phyloP scores from a whole-genome alignment of 1,140 invertebrate species.

The Cheumatopsyche charites region DNA sequence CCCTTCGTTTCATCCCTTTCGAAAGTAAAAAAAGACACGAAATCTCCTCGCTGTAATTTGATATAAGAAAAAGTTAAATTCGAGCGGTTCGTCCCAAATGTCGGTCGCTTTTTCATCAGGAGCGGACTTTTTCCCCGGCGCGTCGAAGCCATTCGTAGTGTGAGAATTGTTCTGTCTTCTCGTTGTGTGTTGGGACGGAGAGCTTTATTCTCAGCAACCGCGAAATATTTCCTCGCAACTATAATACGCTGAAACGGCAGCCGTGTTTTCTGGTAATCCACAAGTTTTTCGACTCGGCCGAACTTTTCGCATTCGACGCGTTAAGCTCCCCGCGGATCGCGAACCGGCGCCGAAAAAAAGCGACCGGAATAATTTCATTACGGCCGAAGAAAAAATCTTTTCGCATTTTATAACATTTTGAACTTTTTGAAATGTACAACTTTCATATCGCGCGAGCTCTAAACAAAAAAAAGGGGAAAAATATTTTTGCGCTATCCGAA shows the following conservation, averaged over 20 bases:
- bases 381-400: too few species aligned
- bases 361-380: too few species aligned
- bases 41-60: conserved; percentile 20
- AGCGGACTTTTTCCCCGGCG: background rate
- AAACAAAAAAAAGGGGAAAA: too few species aligned
- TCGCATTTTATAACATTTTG: too few species aligned
- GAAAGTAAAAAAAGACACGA: conserved; percentile 7
- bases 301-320: conserved; percentile 23
- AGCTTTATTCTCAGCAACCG: conserved; percentile 20
- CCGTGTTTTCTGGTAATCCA: conserved; percentile 27
- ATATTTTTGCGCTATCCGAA: too few species aligned
- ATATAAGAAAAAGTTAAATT: conserved; percentile 27
- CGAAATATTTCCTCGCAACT: conserved; percentile 28
- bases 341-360: too few species aligned
- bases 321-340: background rate
- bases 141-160: background rate
- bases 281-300: conserved; percentile 9
- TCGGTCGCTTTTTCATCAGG: background rate
- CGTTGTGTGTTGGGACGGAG: too few species aligned
- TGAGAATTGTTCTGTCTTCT: background rate
- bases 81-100: conserved; percentile 19
- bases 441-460: too few species aligned
- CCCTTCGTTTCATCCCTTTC: background rate
- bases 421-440: too few species aligned
- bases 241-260: conserved; percentile 23